A percentile compares a stretch with the other conserved stretches of the same genome.
phyloP scores from a whole-genome alignment of 2,113 vertebrate species.

The Chroicocephalus ridibundus region DNA sequence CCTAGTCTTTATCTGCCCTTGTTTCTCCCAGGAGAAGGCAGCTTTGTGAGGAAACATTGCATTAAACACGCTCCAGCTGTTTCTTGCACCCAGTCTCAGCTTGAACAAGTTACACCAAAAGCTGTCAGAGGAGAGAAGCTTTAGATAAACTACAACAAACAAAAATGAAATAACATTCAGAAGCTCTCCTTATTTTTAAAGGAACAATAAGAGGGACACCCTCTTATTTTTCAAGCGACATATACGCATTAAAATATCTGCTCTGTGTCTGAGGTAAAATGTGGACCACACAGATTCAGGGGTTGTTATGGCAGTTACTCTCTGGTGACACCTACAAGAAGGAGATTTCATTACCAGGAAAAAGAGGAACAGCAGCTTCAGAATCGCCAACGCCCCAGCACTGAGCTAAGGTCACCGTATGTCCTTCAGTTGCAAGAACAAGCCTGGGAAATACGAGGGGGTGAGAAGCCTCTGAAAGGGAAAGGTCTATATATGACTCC shows the following conservation, averaged over 20 bases:
- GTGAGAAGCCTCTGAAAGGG: neutral
- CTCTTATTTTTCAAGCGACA: neutral
- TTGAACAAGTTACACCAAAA: neutral
- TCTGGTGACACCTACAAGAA: neutral
- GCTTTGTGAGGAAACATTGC: neutral
- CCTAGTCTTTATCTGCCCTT: neutral
- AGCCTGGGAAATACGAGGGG: neutral
- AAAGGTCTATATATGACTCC: neutral
- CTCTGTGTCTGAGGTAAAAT: neutral
- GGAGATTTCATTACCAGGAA: slow-evolving; percentile 1
- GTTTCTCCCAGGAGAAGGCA: neutral
- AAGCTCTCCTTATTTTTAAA: neutral
- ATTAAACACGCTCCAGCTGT: neutral
- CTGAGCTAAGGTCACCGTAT: neutral
- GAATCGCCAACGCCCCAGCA: neutral
- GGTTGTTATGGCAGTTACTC: neutral
- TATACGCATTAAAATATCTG: neutral
- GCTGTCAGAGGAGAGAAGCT: neutral
- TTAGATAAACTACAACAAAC: neutral
- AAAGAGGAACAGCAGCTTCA: neutral
- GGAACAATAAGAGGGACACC: neutral
- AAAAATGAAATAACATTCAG: neutral
- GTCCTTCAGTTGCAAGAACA: neutral
- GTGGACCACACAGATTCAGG: neutral
- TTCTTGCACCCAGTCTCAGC: neutral